Evolutionary conservation across 2,113 vertebrate genomes (phyloP).

Genomic region (Vulpes lagopus): DNA sequence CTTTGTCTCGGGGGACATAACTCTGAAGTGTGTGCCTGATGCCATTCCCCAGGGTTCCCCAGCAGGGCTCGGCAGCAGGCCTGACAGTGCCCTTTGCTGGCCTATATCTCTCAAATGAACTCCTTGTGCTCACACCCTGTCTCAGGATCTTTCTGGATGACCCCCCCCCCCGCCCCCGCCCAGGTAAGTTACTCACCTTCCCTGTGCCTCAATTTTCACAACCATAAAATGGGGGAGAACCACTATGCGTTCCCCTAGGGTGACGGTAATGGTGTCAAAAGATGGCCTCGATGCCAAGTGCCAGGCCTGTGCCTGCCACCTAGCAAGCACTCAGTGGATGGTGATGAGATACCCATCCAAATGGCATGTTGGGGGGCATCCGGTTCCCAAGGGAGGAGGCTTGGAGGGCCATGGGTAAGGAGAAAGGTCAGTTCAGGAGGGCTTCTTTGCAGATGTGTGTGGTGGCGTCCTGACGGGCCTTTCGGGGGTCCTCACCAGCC

Average conservation of each 20-base stretch:
- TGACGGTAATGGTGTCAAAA: not conserved
- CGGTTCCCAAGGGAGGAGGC: not conserved
- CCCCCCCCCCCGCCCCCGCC: not conserved
- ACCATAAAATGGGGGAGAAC: not conserved
- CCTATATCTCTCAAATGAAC: not conserved
- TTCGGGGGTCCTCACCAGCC: constrained; percentile 96
- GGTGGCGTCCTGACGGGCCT: constrained; percentile 95
- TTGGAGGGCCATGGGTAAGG: accelerated
- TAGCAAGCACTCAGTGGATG: accelerated
- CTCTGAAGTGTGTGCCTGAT: not conserved
- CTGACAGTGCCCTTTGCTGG: not conserved
- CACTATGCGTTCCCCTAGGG: accelerated
- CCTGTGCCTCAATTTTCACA: not conserved
- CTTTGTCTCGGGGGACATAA: not conserved
- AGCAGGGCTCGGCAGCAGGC: not conserved
- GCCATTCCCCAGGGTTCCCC: not conserved
- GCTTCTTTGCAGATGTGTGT: constrained; percentile 91
- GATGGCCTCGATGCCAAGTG: accelerated
- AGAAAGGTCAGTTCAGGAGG: not conserved
- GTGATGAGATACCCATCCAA: not conserved
- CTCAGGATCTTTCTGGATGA: not conserved
- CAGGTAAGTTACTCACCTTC: not conserved
- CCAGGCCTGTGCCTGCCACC: not conserved
- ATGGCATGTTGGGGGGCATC: not conserved
- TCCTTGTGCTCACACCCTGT: not conserved